Conservation (phyloP, 1,140 invertebrate genomes). For the Heliconius hewitsoni region DNA sequence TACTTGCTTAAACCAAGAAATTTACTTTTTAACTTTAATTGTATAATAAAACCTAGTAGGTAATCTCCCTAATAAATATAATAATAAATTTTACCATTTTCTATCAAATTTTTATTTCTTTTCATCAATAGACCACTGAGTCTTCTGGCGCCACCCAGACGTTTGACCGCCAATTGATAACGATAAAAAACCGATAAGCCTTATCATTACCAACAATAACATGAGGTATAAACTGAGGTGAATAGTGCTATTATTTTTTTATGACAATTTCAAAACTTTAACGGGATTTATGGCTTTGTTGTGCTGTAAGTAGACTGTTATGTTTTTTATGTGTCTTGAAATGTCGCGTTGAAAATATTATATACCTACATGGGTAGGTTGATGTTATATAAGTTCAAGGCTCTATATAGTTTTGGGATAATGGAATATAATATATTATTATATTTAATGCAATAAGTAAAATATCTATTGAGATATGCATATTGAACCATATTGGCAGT, state of each 20-base stretch:
- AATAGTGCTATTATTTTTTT: conserved; percentile 35
- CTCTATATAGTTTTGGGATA: no score
- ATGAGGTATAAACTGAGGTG: conserved; percentile 31
- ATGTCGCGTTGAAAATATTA: not conserved
- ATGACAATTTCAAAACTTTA: conserved; percentile 17
- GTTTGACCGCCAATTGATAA: conserved; percentile 40
- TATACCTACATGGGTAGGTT: not conserved
- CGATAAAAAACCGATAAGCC: conserved; percentile 47
- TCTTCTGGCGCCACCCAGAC: conserved; percentile 45
- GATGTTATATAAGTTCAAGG: not conserved
- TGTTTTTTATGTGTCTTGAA: not conserved
- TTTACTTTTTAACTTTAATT: not conserved
- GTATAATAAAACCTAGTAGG: not conserved
- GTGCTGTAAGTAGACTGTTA: not conserved
- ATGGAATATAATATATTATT: no score
- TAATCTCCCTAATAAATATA: not conserved
- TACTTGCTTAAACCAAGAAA: no score
- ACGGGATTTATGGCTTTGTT: conserved; percentile 1
- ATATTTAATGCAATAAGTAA: no score
- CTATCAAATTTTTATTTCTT: not conserved
- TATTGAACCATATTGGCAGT: no score
- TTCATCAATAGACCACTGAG: not conserved
- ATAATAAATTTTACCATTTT: not conserved
- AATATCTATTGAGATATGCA: no score
- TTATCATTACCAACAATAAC: conserved; percentile 43